Evolutionary conservation across 2,113 vertebrate genomes (phyloP).

Genomic region (Tiliqua scincoides): DNA sequence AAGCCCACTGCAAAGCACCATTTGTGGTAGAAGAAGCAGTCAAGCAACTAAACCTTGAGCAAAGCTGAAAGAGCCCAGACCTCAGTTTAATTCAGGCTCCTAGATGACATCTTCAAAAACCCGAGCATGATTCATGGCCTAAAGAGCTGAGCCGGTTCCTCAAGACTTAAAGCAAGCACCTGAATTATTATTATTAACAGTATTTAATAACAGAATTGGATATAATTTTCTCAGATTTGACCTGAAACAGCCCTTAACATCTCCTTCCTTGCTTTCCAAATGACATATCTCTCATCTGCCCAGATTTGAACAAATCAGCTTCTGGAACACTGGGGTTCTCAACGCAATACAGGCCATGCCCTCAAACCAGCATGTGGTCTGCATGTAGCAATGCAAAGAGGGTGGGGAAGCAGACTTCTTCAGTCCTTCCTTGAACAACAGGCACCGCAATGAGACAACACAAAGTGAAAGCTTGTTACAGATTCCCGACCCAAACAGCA

Average conservation of each 20-base stretch:
- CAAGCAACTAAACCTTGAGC: neutral
- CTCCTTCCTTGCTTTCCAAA: neutral
- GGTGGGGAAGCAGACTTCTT: conserved; percentile 20
- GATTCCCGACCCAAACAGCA: conserved; percentile 34
- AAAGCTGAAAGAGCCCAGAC: neutral
- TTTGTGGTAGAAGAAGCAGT: no score
- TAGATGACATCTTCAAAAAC: neutral
- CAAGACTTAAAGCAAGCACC: neutral
- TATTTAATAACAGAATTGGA: neutral
- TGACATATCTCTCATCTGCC: neutral
- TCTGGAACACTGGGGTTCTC: neutral
- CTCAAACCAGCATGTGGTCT: neutral
- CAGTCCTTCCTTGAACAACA: neutral
- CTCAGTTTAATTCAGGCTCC: neutral
- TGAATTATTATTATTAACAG: no score
- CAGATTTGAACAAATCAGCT: neutral
- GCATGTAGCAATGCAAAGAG: neutral
- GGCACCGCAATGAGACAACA: conserved; percentile 25
- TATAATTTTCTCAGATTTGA: neutral
- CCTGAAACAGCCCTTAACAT: neutral
- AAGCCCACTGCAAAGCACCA: no score
- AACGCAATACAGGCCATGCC: neutral
- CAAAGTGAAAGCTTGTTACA: conserved; percentile 24
- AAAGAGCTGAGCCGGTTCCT: neutral
- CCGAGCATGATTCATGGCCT: neutral